Base-by-base conservation (phyloP, 2,113 vertebrate species). In the Neodontobutis hainanensis region DNA sequence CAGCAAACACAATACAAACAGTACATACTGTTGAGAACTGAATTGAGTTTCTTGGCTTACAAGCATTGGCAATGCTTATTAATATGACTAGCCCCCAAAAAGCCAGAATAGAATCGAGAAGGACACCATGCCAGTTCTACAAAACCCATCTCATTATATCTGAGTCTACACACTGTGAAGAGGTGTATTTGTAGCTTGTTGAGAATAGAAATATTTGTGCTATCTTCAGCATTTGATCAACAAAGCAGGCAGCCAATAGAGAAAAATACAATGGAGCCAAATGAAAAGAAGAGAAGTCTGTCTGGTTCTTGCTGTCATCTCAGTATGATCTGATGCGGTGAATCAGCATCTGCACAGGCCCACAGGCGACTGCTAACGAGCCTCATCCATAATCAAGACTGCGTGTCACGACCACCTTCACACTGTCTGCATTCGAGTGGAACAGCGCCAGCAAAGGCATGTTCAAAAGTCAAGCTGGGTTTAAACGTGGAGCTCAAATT, bases 1-100 rank as follows among this genome's bases (percentile, higher is more conserved):
- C 81, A 78, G 68, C 66, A 47, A 79, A 77, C 77, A 12, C 85
- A 74, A 70, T 5, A 48, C 55, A 3, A 75, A 66, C 14, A 68
- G 19, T 14, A 27, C 19, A 27, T 27, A 58, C 73, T 71, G 62
- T 11, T 35, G 75, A 77, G 70, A 38, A 53, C 35, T 43, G 0
- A 59, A 15, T 73, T 79, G 55, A 48, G 44, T 64, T 66, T 81
- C 57, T 75, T 75, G 9, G 64, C 66, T 60, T 46, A 6, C 55
- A 36, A 19, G 47, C 58, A 69, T 72, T 62, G 63, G 57, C 52
- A 19, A 42, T 32, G 58, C 49, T 82, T 52, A 75, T 58, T 42
- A 65, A 11, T 45, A 12, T 35, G 60, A 47, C 32, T 49, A 68
- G 38, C 32, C 34, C 19, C 12, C 15, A 62, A 70, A 60, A 9